Evolutionary conservation across 2,797 vertebrate species (phyloP), one percentile per base, ranked within the genome.

Genomic region (Lacerta agilis): DNA sequence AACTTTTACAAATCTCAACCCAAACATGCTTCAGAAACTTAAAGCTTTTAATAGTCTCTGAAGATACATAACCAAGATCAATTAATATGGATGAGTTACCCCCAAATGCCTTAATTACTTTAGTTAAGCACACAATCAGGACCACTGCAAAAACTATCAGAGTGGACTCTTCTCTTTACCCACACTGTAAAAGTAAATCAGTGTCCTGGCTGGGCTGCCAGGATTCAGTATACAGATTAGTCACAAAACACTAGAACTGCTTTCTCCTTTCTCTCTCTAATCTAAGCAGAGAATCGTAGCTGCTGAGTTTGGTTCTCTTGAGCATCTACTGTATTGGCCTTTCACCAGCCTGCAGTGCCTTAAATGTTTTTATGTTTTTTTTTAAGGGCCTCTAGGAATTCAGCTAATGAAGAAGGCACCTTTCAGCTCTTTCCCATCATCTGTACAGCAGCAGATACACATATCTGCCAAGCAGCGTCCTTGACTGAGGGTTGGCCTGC

Each of bases 291-390:
- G 27, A 69, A 89, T 85, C 82, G 66, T 85, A 88, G 86, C 88
- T 92, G 87, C 90, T 91, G 82, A 41, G 89, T 81, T 79, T 86
- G 89, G 23, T 76, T 90, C 75, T 91, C 88, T 86, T 90, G 79
- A 91, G 91, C 64, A 93, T 84, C 81, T 93, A 86, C 45, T 93
- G 89, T 93, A 86, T 45, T 93, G 89, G 87, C 75, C 64, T 79
- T 89, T 82, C 79, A 85, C 55, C 83, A 86, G 1, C 1, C 86
- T 77, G 89, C 89, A 88, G 86, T 81, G 76, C 72, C 84, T 87
- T 89, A 82, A 38, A 41, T 72, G 64, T n/a, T 71, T 71, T 29
- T n/a, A n/a, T n/a, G n/a, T n/a, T n/a, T n/a, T n/a, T 64, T 23
- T 11, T 25, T 3, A n/a, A 55, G 8, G 87, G 82, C 6, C 29